Base-by-base conservation (phyloP, 2,113 vertebrate species). In the Ptilonorhynchus violaceus region DNA sequence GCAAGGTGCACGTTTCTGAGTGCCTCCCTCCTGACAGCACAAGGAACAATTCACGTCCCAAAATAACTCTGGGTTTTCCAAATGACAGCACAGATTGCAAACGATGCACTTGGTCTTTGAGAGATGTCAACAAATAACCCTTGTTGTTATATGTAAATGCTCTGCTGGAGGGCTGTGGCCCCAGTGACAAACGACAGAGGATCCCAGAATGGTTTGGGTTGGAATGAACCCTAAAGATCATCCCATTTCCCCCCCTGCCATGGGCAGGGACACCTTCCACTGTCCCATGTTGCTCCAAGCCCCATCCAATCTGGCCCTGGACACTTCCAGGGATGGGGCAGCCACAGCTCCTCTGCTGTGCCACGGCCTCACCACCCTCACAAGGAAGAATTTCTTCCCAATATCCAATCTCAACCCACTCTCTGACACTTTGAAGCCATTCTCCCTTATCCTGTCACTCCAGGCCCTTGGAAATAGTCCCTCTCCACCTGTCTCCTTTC, bases 211-310 rank as follows among this genome's bases (percentile, higher is more conserved):
- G n/a, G 14, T 6, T 15, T 30, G 39, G 68, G 11, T 22, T 47
- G 62, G 70, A 60, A 55, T 20, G 46, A 8, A 46, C 7, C 7
- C 74, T 20, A 28, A 74, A 80, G 27, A 74, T 24, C 10, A 81
- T 22, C 30, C 28, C 10, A 10, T 75, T 19, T 2, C 30, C 35
- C 31, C 18, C 18, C 49, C 20, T 30, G 60, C 60, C 60, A 62
- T 13, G 25, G 59, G 35, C 59, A 62, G 35, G 37, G 59, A 21
- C 77, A 59, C 5, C 33, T 74, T 4, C 15, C 52, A 37, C 33
- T 2, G 0, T 5, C 21, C 33, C 76, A 66, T 31, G 37, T 0
- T 42, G 50, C 52, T 66, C 22, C 58, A n/a, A 63, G 16, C 41
- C 10, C 30, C 0, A 1, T 42, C 31, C 27, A 44, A 0, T 53